Conservation (phyloP, 2,888 invertebrate genomes). For the Azorinus chamasolen region DNA sequence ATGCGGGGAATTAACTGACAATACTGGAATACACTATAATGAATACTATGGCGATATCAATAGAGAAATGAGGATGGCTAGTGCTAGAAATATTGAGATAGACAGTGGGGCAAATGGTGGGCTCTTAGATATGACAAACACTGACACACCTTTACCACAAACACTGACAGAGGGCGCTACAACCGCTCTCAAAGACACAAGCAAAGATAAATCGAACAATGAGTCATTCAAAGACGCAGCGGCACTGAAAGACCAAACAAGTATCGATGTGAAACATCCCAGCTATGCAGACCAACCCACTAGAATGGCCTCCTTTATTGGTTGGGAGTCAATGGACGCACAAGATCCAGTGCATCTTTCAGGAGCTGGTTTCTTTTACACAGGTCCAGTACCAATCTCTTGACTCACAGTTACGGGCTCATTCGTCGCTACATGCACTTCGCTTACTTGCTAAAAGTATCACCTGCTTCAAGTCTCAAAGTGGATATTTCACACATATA, state of each 20-base stretch:
- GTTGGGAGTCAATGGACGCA: neutral
- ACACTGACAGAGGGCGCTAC: too few species aligned
- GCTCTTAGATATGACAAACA: neutral
- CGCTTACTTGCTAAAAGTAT: too few species aligned
- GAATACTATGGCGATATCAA: neutral
- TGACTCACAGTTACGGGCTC: too few species aligned
- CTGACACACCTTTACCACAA: neutral
- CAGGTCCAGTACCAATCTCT: slow-evolving; percentile 2
- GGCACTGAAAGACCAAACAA: neutral
- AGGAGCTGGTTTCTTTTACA: slow-evolving; percentile 8
- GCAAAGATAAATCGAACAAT: too few species aligned
- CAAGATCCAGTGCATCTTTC: neutral
- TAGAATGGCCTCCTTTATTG: neutral
- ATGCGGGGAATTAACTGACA: neutral
- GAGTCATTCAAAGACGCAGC: neutral
- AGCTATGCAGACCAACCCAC: slow-evolving; percentile 4
- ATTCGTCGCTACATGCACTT: too few species aligned
- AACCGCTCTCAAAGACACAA: too few species aligned
- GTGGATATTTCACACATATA: too few species aligned
- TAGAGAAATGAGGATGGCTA: neutral
- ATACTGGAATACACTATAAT: slow-evolving; percentile 5
- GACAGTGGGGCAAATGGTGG: too few species aligned
- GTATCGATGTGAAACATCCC: neutral
- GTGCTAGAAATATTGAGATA: neutral
- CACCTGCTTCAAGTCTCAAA: too few species aligned